Conservation (phyloP, 1,140 invertebrate genomes). For the Tetramorium simillimum region DNA sequence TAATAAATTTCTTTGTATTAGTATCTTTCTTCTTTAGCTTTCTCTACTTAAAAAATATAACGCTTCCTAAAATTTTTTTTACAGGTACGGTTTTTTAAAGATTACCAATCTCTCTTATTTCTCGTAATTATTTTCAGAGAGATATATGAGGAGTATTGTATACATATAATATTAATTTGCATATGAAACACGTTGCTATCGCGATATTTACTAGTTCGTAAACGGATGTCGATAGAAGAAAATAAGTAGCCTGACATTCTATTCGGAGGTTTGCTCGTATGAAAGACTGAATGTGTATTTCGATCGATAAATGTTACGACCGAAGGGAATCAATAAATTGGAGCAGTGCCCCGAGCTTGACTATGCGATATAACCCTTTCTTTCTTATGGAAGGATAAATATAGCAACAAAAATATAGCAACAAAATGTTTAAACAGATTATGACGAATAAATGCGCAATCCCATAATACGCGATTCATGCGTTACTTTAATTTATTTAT, state of each 20-base stretch:
- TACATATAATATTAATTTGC: not conserved
- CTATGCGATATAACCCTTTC: slow-evolving; percentile 11
- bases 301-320: slow-evolving; percentile 39
- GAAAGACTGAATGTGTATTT: slow-evolving; percentile 16
- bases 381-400: not conserved
- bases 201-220: not conserved
- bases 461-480: not conserved
- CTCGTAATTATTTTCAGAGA: not conserved
- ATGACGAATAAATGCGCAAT: not conserved
- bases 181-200: not conserved
- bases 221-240: not conserved
- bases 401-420: not conserved
- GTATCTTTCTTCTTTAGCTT: not conserved
- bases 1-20: not conserved
- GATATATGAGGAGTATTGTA: not conserved
- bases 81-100: not conserved
- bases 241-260: slow-evolving; percentile 13
- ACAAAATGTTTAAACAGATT: slow-evolving; percentile 13
- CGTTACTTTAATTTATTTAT: not conserved
- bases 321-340: slow-evolving; percentile 63
- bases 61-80: not conserved
- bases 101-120: not conserved
- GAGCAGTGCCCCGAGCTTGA: slow-evolving; percentile 41
- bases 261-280: slow-evolving; percentile 33
- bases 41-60: not conserved